Conservation (phyloP, 2,113 vertebrate species). For the Papio anubis region DNA sequence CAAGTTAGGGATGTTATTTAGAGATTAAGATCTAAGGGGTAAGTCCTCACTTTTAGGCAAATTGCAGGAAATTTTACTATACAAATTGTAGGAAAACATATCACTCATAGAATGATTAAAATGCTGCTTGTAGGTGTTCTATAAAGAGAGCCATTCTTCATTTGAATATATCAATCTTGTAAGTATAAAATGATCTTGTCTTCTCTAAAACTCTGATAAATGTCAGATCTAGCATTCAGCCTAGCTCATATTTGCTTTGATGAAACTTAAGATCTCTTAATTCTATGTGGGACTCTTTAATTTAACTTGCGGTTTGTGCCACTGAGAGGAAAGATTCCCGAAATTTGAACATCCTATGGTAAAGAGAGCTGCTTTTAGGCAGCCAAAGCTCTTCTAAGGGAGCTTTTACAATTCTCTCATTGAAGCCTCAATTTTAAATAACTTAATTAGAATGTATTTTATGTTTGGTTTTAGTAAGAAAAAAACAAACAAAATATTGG, state of each 20-base stretch:
- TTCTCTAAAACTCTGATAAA: not conserved
- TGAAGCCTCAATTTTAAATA: not conserved
- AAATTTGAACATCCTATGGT: not conserved
- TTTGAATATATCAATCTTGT: not conserved
- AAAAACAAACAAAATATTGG: not conserved
- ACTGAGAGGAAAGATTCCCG: not conserved
- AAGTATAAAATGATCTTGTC: not conserved
- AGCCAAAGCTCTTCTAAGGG: not conserved
- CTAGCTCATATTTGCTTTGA: not conserved
- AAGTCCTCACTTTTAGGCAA: not conserved
- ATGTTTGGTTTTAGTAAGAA: constrained; percentile 7
- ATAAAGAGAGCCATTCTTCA: not conserved
- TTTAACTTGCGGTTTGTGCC: not conserved
- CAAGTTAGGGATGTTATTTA: not conserved
- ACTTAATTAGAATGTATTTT: constrained; percentile 8
- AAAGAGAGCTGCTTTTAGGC: not conserved
- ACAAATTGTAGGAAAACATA: not conserved
- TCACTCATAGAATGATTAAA: not conserved
- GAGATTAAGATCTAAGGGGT: not conserved
- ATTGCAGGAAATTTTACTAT: not conserved
- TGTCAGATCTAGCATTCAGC: not conserved
- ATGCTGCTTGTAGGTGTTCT: not conserved
- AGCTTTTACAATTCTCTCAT: not conserved
- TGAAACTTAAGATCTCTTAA: constrained; percentile 2
- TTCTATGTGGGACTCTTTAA: not conserved